Evolutionary conservation across 2,888 invertebrate species (phyloP), one percentile per base, ranked within the genome.

Genomic region (Leucoma salicis): DNA sequence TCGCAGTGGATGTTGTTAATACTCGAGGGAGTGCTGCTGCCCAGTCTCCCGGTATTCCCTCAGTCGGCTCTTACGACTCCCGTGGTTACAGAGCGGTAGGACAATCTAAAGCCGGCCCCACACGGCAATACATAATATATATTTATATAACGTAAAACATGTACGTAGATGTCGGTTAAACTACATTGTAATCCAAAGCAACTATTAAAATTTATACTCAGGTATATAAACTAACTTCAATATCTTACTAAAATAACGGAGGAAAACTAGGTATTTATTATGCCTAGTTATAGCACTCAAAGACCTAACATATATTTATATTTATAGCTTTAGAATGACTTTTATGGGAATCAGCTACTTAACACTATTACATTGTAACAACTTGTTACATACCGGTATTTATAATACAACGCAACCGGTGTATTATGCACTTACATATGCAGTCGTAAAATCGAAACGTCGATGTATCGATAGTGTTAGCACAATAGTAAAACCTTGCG

Each of bases 291-390:
- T 40, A 39, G 37, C 24, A 33, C 25, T 41, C 38, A 39, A 44
- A 34, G 27, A 38, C 32, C 21, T 35, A 21, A 21, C 35, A 39
- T 40, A 31, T 43, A 43, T 48, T 42, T 43, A 40, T 43, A 54
- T 60, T 57, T 47, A 55, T 48, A 46, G 40, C 40, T 32, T 43
- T 42, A 44, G 48, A 39, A 55, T 41, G 38, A 40, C 37, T 55
- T 61, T 50, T 51, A 62, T 51, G 49, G 48, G 50, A 44, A 42
- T 53, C 29, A 27, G 63, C 63, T 60, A 51, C 60, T 49, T 56
- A 51, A 33, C 15, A 38, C 28, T 28, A 35, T 38, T 39, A 53
- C 50, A 42, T 39, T 39, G 50, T 49, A 35, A 14, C 32, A 53
- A 53, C 48, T 43, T 45, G 51, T 46, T 39, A 31, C 15, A n/a